phyloP scores from a whole-genome alignment of 2,888 invertebrate genomes.

The Agelastica alni region DNA sequence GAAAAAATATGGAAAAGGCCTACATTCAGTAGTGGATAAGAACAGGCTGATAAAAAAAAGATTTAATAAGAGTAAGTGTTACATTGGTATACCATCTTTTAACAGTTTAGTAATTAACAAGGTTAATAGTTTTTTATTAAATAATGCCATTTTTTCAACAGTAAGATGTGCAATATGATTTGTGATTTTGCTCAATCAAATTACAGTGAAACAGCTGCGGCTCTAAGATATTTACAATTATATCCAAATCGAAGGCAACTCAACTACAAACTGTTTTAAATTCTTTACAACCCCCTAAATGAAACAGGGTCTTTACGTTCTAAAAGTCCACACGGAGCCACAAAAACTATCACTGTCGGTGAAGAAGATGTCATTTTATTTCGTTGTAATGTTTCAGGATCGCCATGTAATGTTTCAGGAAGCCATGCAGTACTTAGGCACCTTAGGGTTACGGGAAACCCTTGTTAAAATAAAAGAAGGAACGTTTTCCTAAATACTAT shows the following conservation, averaged over 20 bases:
- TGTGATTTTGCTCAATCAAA: not conserved
- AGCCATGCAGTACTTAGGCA: no score
- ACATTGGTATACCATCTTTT: no score
- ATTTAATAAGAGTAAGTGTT: not conserved
- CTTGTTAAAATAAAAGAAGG: no score
- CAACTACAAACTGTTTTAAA: conserved; percentile 6
- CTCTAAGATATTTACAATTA: conserved; percentile 1
- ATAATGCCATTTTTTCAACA: conserved; percentile 2
- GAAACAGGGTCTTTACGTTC: conserved; percentile 5
- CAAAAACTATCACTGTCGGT: conserved; percentile 2
- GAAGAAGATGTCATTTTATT: no score
- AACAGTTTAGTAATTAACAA: not conserved
- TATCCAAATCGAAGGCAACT: conserved; percentile 7
- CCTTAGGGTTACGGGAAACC: no score
- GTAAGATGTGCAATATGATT: not conserved
- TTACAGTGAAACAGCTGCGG: conserved; percentile 5
- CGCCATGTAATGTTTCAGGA: no score
- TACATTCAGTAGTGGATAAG: no score
- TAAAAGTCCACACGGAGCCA: not conserved
- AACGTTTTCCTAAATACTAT: no score
- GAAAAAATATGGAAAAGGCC: no score
- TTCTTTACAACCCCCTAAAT: not conserved
- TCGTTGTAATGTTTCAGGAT: no score
- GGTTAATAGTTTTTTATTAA: not conserved
- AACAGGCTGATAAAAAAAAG: no score